phyloP scores from a whole-genome alignment of 2,888 invertebrate genomes.

The Pristionchus japonicus region DNA sequence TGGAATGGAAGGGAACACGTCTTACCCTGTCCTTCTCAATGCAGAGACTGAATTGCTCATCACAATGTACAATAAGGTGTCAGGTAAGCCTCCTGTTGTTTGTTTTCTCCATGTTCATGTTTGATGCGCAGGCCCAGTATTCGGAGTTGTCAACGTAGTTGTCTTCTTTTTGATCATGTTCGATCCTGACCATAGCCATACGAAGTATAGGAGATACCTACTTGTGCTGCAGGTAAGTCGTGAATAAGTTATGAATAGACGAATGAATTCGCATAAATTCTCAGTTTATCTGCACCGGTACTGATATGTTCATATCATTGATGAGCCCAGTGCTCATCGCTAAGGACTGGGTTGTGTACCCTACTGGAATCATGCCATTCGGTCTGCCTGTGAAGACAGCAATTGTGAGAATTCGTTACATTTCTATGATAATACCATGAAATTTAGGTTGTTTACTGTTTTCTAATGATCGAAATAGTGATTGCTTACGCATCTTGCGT shows the following conservation, averaged over 20 bases:
- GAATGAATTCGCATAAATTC: background rate
- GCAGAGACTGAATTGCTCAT: background rate
- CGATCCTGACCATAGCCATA: background rate
- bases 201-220: background rate
- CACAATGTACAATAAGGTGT: background rate
- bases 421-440: background rate
- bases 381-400: background rate
- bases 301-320: background rate
- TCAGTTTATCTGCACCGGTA: slow-evolving; percentile 18
- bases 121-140: background rate
- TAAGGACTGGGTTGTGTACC: background rate
- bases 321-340: background rate
- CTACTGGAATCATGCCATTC: slow-evolving; percentile 8
- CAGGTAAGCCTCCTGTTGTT: background rate
- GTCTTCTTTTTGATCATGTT: slow-evolving; percentile 10
- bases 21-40: background rate
- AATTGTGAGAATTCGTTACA: background rate
- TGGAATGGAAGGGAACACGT: background rate
- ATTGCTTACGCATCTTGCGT: background rate
- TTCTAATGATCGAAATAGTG: background rate
- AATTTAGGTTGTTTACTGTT: background rate
- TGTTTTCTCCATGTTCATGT: background rate
- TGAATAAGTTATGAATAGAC: background rate
- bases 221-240: background rate
- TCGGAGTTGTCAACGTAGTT: background rate